Evolutionary conservation across 92 coral and sea anemone genomes (phyloP), one percentile per base, ranked within the genome.

Genomic region (Bergia sp.): DNA sequence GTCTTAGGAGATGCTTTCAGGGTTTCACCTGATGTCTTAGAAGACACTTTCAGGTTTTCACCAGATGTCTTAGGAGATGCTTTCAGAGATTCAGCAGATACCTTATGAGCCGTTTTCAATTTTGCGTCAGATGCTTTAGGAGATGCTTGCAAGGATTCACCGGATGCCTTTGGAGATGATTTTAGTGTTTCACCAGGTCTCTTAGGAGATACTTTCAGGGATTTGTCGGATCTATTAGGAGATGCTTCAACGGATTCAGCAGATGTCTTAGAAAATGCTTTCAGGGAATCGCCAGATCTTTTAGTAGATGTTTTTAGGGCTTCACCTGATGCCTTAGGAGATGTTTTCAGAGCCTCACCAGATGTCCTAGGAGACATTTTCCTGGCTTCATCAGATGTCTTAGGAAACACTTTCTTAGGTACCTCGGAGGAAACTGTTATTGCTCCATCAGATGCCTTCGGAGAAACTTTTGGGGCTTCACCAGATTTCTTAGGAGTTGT

Each of bases 101-200:
- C 53, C 53, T 55, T 81, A 6, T 80, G 73, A 10, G 84, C 20
- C 53, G 61, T 71, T 77, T 88, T 88, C 40, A 36, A 76, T 1
- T 64, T 69, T 50, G 83, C 77, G 3, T 37, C 85, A 18, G 88
- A 82, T 39, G 88, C 47, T 43, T 79, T 86, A 15, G 92, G 74
- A n/a, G 80, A 15, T 13, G 85, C 64, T 79, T 86, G 77, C 15
- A 82, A 58, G 2, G 80, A 38, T 5, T 84, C 93, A 76, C 69
- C 21, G 3, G 23, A 64, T 8, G 50, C 37, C n/a, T 83, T 82
- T 36, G 91, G 78, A 7, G 86, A 5, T 43, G 82, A 58, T 53
- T 82, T 82, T 15, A 47, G 73, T 1, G 81, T 72, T 39, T 84
- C 91, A 12, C 77, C 83, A 20, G 89, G 77, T 82, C 80, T 55